Evolutionary conservation across 23 tunicate species (phyloP).

Genomic region (Trididemnum clinides): DNA sequence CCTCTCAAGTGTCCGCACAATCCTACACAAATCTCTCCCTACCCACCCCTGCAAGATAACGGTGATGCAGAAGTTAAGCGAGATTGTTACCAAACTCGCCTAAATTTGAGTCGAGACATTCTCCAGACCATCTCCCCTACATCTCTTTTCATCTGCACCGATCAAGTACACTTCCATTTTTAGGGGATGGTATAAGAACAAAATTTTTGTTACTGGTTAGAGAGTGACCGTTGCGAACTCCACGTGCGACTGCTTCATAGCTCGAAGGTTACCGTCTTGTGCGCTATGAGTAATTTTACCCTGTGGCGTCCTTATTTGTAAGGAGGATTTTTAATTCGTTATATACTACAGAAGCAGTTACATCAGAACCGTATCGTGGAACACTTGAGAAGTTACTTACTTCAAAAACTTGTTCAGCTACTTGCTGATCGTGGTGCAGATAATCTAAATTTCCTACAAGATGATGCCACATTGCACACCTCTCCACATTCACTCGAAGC

Average conservation of each 20-base stretch:
- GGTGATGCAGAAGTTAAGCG: too few species aligned
- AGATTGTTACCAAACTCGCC: not conserved
- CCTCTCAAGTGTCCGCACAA: too few species aligned
- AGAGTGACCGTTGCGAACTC: too few species aligned
- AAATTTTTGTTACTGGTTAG: not conserved
- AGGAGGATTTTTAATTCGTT: too few species aligned
- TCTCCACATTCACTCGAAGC: not conserved
- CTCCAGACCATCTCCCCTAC: not conserved
- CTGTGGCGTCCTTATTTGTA: not conserved
- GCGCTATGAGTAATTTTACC: not conserved
- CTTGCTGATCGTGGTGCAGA: not conserved
- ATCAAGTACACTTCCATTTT: too few species aligned
- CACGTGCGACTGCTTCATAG: conserved; percentile 17
- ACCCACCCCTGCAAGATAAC: too few species aligned
- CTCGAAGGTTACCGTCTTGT: not conserved
- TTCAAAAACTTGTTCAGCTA: not conserved
- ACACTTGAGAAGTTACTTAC: not conserved
- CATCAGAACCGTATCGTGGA: not conserved
- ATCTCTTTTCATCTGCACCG: not conserved
- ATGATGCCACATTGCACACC: not conserved
- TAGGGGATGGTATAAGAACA: not conserved
- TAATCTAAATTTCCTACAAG: not conserved
- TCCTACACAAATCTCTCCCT: too few species aligned
- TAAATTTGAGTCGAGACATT: not conserved
- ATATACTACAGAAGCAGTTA: not conserved